phyloP scores from a whole-genome alignment of 2,888 invertebrate species.

The Drosophila tripunctata region DNA sequence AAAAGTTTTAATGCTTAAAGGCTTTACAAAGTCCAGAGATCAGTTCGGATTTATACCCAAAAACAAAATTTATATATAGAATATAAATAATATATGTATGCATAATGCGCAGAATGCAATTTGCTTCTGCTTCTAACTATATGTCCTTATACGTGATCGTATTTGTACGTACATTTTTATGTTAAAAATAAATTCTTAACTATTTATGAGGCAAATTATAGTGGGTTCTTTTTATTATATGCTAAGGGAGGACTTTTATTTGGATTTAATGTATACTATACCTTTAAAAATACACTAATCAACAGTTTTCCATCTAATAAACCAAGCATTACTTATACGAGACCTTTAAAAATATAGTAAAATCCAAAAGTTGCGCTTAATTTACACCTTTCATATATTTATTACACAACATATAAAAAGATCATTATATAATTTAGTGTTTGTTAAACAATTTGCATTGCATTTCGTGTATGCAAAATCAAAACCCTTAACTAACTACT shows the following conservation, averaged over 20 bases:
- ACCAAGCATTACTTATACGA: background rate
- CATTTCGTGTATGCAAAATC: constrained; percentile 43
- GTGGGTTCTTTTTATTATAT: background rate
- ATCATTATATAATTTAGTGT: constrained; percentile 10
- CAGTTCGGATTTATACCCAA: constrained; percentile 27
- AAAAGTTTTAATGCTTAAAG: constrained; percentile 33
- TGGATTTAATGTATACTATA: background rate
- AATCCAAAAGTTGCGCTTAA: background rate
- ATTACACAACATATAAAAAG: background rate
- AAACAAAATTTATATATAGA: too few relatives aligned
- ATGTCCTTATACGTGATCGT: constrained; percentile 45
- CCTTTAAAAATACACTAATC: background rate
- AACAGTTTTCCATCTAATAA: too few relatives aligned
- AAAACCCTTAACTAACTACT: constrained; percentile 44
- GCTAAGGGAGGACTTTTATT: too few relatives aligned
- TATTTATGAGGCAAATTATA: constrained; percentile 41
- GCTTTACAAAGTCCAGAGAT: constrained; percentile 22
- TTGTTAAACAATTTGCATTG: constrained; percentile 52
- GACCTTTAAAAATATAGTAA: background rate
- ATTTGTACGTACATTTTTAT: constrained; percentile 52
- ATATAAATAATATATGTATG: background rate
- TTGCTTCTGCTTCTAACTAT: constrained; percentile 36
- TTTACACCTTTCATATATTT: background rate
- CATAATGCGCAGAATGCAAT: constrained; percentile 19
- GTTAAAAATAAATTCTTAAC: constrained; percentile 51